Evolutionary conservation across 2,888 invertebrate species (phyloP), one percentile per base, ranked within the genome.

Genomic region (Calameuta filiformis): DNA sequence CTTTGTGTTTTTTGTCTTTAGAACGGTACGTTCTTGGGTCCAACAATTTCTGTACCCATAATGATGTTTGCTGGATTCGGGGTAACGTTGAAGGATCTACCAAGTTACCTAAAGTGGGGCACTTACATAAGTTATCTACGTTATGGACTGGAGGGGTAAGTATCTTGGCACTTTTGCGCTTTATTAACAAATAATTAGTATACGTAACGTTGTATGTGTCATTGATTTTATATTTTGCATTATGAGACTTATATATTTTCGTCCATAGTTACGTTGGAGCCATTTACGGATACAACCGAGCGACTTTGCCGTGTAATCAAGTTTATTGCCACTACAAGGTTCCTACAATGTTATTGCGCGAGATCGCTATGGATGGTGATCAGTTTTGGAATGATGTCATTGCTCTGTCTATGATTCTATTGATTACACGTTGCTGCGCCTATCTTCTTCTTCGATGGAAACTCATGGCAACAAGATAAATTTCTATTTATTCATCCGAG

Each of bases 41-140:
- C 98, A 1, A 96, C 98, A 0, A 92, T 98, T 15, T 95, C 96
- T 3, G 98, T 98, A 40, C 98, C 98, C 0, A 96, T 98, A 94
- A 97, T 99, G 95, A 96, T 98, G 96, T 98, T 98, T 90, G 97
- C 98, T 77, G 98, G 98, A 0, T 98, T 98, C 91, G 98, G 98
- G 31, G 98, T 98, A 11, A 96, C 96, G 1, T 93, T 98, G 56
- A 94, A 95, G 0, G 98, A 98, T 89, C 93, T 98, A 79, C 98
- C 98, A 0, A 87, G 91, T 0, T 98, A 98, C 90, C 92, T 99
- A 6, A 94, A 95, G 88, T 98, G 98, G 98, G 96, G 98, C 0
- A 97, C 97, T 69, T 97, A 98, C 90, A 93, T 98, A 80, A 98
- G 98, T 11, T 98, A 98, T 90, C 93, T 98, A 76, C 94, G 98